Evolutionary conservation across 2,888 invertebrate genomes (phyloP).

Genomic region (Formica aserva): DNA sequence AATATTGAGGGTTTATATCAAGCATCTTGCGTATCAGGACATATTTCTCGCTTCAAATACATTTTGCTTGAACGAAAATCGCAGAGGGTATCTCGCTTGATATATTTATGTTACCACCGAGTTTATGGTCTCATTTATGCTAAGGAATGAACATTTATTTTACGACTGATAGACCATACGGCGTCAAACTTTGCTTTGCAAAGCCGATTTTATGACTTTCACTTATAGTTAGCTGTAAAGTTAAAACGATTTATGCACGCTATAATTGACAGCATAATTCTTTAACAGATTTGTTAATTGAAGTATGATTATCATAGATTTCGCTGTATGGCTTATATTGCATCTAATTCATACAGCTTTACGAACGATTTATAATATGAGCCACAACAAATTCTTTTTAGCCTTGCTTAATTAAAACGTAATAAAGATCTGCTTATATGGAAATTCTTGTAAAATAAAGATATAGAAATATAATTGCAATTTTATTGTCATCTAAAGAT

Average conservation of each 20-base stretch:
- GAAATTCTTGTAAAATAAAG: not conserved
- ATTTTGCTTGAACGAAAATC: slow-evolving; percentile 12
- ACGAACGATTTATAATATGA: not conserved
- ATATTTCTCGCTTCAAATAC: not conserved
- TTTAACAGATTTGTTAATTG: slow-evolving; percentile 39
- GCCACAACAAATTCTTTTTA: not conserved
- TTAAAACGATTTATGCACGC: slow-evolving; percentile 29
- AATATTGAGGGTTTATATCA: not conserved
- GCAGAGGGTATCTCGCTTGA: slow-evolving; percentile 8
- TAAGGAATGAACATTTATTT: slow-evolving; percentile 2
- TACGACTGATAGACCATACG: slow-evolving; percentile 12
- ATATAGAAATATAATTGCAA: not conserved
- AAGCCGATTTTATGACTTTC: slow-evolving; percentile 31
- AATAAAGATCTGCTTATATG: not conserved
- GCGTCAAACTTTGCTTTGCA: slow-evolving; percentile 19
- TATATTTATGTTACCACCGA: slow-evolving; percentile 10
- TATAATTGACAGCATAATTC: slow-evolving; percentile 33
- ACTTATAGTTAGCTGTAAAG: slow-evolving; percentile 11
- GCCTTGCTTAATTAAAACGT: not conserved
- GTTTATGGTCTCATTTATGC: slow-evolving; percentile 37
- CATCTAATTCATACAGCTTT: not conserved
- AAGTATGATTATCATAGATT: slow-evolving; percentile 23
- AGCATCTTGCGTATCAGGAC: not conserved
- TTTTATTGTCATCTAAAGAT: not conserved
- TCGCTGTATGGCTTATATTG: slow-evolving; percentile 1